These are phyloP conservation scores for Verasper variegatus DNA, from an alignment of 2,113 vertebrate genomes.

Conservation along the genomic window DNA sequence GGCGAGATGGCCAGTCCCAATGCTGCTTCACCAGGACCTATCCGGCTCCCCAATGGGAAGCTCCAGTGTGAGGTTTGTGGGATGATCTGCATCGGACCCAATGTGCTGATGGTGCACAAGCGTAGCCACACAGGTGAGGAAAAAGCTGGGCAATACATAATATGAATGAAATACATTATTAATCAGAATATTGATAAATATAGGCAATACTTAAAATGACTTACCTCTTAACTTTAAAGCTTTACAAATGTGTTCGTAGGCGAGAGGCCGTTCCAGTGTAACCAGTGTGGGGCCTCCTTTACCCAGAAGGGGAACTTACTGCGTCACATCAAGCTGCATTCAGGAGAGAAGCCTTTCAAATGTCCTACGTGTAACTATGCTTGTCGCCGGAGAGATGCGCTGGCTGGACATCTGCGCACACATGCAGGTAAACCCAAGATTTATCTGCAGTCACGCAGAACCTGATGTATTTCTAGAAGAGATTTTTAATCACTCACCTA, in stretches of 20 bases:
- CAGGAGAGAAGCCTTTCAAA: slow-evolving; percentile 98
- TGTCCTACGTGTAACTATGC: slow-evolving; percentile 95
- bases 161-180: not conserved
- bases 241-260: slow-evolving; percentile 77
- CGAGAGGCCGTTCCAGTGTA: slow-evolving; percentile 95
- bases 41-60: slow-evolving; percentile 93
- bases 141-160: not conserved
- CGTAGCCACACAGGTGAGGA: slow-evolving; percentile 95
- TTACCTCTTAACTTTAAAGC: not conserved
- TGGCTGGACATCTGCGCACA: slow-evolving; percentile 94
- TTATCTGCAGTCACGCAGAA: not conserved
- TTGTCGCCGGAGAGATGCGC: slow-evolving; percentile 92
- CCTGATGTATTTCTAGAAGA: not conserved
- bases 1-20: slow-evolving; percentile 86
- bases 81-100: slow-evolving; percentile 97
- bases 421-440: slow-evolving; percentile 87
- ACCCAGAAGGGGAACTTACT: slow-evolving; percentile 98
- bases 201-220: not conserved
- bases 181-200: not conserved
- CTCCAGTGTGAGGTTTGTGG: slow-evolving; percentile 96
- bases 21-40: slow-evolving; percentile 88
- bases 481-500: not conserved
- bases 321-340: slow-evolving; percentile 97
- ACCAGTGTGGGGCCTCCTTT: slow-evolving; percentile 97
- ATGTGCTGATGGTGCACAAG: slow-evolving; percentile 98